Conservation (phyloP, 2,113 vertebrate genomes). For the Aptenodytes forsteri region DNA sequence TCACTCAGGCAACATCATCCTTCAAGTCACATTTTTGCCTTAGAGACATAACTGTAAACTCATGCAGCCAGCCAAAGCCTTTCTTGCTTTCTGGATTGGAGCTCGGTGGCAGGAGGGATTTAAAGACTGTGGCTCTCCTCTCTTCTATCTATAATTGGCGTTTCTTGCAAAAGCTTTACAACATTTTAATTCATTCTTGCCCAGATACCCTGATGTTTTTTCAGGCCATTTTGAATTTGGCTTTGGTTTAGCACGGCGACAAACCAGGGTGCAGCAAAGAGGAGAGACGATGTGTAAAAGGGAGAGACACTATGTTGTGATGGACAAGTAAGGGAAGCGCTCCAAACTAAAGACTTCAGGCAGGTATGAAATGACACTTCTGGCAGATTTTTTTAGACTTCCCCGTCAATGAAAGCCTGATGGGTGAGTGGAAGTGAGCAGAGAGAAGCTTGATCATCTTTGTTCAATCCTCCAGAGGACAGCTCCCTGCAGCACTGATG, state of each 20-base stretch:
- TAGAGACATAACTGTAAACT: not conserved
- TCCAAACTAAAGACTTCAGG: slow-evolving; percentile 12
- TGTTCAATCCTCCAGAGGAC: slow-evolving; percentile 39
- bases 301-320: not conserved
- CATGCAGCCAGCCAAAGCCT: not conserved
- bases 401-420: not conserved
- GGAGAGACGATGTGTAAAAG: rapidly evolving
- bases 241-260: not conserved
- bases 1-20: not conserved
- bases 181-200: not conserved
- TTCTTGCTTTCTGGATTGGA: not conserved
- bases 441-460: slow-evolving; percentile 18
- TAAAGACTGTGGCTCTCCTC: not conserved
- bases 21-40: not conserved
- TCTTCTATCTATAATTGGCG: not conserved
- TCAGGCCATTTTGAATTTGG: not conserved
- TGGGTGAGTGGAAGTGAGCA: slow-evolving; percentile 32
- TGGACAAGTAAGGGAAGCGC: not conserved
- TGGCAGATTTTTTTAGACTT: slow-evolving; percentile 14
- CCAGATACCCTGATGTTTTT: not conserved
- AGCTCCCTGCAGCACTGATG: not conserved
- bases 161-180: not conserved
- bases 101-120: not conserved
- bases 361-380: slow-evolving; percentile 47
- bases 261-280: not conserved